Base-by-base conservation (phyloP, 2,113 vertebrate genomes). In the Myrmecophaga tridactyla region DNA sequence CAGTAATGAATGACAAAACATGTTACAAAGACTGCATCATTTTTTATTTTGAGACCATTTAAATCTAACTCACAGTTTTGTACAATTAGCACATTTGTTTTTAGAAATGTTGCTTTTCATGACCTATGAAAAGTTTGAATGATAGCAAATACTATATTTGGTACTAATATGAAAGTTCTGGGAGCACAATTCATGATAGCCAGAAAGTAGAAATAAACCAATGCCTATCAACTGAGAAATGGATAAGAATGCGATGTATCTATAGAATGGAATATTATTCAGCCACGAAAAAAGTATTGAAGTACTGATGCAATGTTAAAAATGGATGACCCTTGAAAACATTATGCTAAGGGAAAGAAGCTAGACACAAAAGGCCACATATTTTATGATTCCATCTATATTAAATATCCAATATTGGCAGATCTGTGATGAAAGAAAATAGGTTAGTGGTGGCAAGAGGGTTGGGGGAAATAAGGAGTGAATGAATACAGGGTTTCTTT, bases 161-260 rank as follows among this genome's bases (percentile, higher is more conserved):
- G 36, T 89, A 62, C 58, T 78, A 51, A 48, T 89, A 80, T 60
- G 53, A 85, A 90, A 67, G 53, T 80, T 94, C 88, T 84, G 82
- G 73, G 25, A 78, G 17, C 17, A 34, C 53, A 89, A 80, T 91
- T 90, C 15, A 58, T 43, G n/a, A 77, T 56, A 86, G 17, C 9
- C 84, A 27, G 53, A 72, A 90, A 73, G 41, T 88, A 10, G 29
- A 89, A 87, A 65, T 25, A 89, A 77, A 21, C 36, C 34, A 81
- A 92, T 90, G 27, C n/a, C 29, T 60, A 58, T 92, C 63, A 92
- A 12, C 72, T 93, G 63, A 93, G 63, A 96, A 92, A 67, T 80
- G 34, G 4, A 14, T 83, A 86, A 84, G 56, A 85, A 72, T 56
- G 21, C 70, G 58, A 7, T 25, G 46, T 89, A 41, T 39, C 15